Percentiles rank a stretch among this genome's conserved stretches.
Conservation (phyloP, 2,797 vertebrate species). For the Coilia nasus region DNA sequence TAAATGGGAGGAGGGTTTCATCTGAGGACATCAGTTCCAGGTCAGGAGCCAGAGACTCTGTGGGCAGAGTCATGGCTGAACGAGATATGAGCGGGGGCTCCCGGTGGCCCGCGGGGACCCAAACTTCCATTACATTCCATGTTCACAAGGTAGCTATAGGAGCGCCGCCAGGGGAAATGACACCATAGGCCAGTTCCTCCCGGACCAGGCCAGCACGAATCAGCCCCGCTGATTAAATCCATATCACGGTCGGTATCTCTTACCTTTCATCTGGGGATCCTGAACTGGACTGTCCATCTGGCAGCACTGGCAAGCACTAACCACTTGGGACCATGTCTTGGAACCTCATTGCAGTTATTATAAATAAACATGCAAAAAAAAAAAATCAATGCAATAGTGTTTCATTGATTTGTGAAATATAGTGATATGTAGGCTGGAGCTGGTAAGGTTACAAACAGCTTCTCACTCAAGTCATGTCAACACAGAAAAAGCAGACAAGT, state of each 20-base stretch:
- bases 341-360: background rate
- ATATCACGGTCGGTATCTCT: slow-evolving; percentile 19
- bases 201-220: background rate
- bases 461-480: background rate
- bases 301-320: background rate
- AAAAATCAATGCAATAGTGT: background rate
- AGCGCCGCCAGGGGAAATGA: background rate
- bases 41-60: slow-evolving; percentile 9
- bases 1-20: background rate
- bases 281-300: slow-evolving; percentile 3
- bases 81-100: background rate
- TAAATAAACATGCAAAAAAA: background rate
- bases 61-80: slow-evolving; percentile 21
- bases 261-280: background rate
- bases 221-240: slow-evolving; percentile 17
- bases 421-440: background rate
- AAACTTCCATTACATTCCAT: slow-evolving; percentile 19
- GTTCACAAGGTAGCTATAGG: slow-evolving; percentile 6
- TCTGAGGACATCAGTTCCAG: slow-evolving; percentile 26
- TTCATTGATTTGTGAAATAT: background rate
- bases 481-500: background rate
- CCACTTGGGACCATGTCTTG: background rate
- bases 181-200: background rate
- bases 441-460: background rate
- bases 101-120: background rate